These are phyloP conservation scores for Baryphthengus martii DNA, from an alignment of 2,113 vertebrate genomes.

Conservation along the genomic window DNA sequence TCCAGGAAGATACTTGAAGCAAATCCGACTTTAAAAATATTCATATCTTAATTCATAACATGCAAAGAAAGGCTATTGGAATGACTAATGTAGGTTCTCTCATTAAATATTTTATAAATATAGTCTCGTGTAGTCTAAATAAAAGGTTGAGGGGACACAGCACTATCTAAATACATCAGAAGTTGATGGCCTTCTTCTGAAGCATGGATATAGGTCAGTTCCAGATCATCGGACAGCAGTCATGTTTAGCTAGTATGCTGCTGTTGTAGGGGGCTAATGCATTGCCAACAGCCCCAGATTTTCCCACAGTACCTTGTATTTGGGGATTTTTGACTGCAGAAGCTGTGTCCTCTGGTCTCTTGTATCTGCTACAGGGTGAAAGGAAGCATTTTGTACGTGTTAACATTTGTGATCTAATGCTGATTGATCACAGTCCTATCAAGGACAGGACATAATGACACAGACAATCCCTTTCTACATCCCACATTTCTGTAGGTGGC, in stretches of 20 bases:
- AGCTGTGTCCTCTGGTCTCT: not conserved
- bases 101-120: not conserved
- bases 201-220: not conserved
- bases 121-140: not conserved
- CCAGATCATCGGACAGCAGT: not conserved
- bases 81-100: not conserved
- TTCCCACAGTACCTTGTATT: not conserved
- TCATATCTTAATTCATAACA: not conserved
- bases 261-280: not conserved
- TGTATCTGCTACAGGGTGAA: not conserved
- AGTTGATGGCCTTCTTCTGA: not conserved
- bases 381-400: not conserved
- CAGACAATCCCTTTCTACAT: not conserved
- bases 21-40: not conserved
- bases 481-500: not conserved
- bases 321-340: not conserved
- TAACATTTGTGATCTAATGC: not conserved
- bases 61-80: not conserved
- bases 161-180: not conserved
- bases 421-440: not conserved
- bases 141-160: not conserved
- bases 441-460: not conserved
- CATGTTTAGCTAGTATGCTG: not conserved
- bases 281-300: not conserved
- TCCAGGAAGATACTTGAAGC: not conserved